Conservation (phyloP, 2,113 vertebrate genomes). For the Gorsachius goisagi region DNA sequence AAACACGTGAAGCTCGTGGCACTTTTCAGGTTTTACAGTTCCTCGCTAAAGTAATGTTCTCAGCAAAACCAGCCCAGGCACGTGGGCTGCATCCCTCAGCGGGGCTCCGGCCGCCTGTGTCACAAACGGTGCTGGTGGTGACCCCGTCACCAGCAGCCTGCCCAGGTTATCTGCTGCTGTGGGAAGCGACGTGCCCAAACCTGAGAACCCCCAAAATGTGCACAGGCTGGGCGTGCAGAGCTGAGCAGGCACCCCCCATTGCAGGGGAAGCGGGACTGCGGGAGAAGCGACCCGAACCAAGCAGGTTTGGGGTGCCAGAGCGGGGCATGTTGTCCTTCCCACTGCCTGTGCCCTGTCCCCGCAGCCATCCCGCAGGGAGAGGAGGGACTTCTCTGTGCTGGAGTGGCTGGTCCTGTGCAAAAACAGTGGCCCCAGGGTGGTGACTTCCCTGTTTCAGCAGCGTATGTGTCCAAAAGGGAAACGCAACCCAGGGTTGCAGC, state of each 20-base stretch:
- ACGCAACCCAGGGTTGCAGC: accelerated
- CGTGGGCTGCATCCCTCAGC: background rate
- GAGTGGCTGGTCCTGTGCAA: background rate
- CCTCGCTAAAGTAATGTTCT: background rate
- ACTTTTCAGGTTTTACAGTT: background rate
- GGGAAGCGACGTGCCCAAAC: accelerated
- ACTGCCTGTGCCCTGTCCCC: accelerated
- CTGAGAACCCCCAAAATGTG: background rate
- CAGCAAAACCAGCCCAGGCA: background rate
- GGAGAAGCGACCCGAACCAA: accelerated
- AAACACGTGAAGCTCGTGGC: accelerated
- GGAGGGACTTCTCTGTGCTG: background rate
- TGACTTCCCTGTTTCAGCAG: background rate
- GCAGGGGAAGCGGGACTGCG: accelerated
- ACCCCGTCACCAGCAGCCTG: background rate
- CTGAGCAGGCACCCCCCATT: too few species aligned
- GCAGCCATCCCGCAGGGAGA: accelerated
- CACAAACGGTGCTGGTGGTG: background rate
- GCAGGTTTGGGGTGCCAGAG: background rate
- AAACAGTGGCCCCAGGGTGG: background rate
- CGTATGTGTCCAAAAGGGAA: background rate
- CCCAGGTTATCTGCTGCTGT: accelerated
- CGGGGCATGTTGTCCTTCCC: background rate
- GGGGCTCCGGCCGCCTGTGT: accelerated
- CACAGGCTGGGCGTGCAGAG: background rate